These are phyloP conservation scores for Corythaixoides concolor DNA, from an alignment of 2,113 vertebrate species.

Conservation along the genomic window DNA sequence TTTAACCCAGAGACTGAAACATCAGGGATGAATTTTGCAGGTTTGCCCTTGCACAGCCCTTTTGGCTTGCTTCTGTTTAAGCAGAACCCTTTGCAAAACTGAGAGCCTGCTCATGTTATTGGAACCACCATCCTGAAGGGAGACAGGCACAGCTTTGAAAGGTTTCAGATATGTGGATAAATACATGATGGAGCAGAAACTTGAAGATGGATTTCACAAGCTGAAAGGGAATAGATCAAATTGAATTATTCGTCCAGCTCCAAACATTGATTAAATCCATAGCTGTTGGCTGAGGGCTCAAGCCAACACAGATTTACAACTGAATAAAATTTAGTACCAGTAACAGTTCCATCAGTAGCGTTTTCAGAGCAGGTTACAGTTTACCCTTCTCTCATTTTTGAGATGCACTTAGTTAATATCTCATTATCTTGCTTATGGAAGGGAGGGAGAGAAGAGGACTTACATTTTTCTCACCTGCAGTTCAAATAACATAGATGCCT, in stretches of 20 bases:
- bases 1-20: neutral
- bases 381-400: constrained; percentile 2
- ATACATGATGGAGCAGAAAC: constrained; percentile 19
- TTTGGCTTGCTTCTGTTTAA: neutral
- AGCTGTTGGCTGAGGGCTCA: constrained; percentile 32
- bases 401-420: neutral
- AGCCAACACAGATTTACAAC: constrained; percentile 45
- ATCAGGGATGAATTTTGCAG: neutral
- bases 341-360: constrained; percentile 19
- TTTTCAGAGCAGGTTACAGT: neutral
- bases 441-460: neutral
- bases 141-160: neutral
- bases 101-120: neutral
- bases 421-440: constrained; percentile 1
- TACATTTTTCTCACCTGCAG: neutral
- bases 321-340: constrained; percentile 39
- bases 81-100: neutral
- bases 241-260: constrained; percentile 51
- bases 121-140: neutral
- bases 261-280: constrained; percentile 57
- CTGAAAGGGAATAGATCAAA: constrained; percentile 33
- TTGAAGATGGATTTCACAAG: constrained; percentile 38
- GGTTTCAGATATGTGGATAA: constrained; percentile 1
- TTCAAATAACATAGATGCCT: neutral
- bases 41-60: neutral